Percentiles rank a stretch among this genome's conserved stretches.
Conservation (phyloP, 2,888 invertebrate genomes). For the Brachyopa scutellaris region DNA sequence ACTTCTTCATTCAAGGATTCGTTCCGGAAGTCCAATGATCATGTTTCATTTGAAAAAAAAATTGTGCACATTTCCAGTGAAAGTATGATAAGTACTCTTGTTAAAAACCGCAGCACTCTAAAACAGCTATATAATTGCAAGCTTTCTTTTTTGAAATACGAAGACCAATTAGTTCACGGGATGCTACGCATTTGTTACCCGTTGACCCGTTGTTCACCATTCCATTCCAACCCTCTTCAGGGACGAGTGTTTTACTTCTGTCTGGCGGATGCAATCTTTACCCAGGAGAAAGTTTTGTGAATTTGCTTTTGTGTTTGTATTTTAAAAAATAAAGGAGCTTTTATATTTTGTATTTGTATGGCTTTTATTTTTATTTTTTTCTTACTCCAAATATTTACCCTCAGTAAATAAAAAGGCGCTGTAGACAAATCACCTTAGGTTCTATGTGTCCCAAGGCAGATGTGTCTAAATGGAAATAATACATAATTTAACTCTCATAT, state of each 20-base stretch:
- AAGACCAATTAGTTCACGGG: slow-evolving; percentile 49
- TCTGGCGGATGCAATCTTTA: too few species aligned
- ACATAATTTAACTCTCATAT: neutral
- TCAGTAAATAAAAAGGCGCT: too few species aligned
- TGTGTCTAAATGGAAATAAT: neutral
- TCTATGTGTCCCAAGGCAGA: neutral
- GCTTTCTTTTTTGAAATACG: slow-evolving; percentile 8
- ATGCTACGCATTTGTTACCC: neutral
- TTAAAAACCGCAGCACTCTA: slow-evolving; percentile 28
- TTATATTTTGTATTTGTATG: neutral
- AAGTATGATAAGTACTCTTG: slow-evolving; percentile 10
- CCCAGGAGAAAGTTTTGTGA: too few species aligned
- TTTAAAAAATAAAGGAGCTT: neutral
- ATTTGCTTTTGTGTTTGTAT: too few species aligned
- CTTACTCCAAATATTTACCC: too few species aligned
- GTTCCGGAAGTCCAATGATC: slow-evolving; percentile 38
- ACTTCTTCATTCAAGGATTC: neutral
- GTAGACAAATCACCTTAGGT: too few species aligned
- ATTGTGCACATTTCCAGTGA: slow-evolving; percentile 3
- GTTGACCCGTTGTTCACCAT: too few species aligned
- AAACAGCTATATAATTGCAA: slow-evolving; percentile 37
- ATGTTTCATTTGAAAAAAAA: slow-evolving; percentile 1
- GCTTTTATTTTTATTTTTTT: too few species aligned
- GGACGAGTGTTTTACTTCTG: too few species aligned
- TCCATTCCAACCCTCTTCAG: too few species aligned